These are phyloP conservation scores for Botia kubotai DNA, from an alignment of 2,797 vertebrate genomes.

Conservation along the genomic window DNA sequence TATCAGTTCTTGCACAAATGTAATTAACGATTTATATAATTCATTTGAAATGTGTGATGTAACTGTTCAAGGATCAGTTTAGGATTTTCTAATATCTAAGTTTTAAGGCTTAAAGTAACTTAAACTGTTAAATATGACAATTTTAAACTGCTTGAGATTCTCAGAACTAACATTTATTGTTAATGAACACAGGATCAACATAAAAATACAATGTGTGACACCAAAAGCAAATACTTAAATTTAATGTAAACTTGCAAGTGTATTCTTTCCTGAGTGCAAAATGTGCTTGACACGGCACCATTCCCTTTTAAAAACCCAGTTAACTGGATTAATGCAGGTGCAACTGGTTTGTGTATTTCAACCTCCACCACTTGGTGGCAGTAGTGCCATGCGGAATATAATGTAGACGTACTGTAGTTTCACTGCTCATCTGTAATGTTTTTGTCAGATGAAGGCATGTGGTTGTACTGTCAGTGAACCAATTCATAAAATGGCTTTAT, in stretches of 20 bases:
- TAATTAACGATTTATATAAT: not conserved
- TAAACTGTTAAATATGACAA: not conserved
- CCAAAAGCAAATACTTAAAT: too few relatives aligned
- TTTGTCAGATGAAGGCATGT: not conserved
- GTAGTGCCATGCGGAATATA: constrained; percentile 1
- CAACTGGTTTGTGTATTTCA: not conserved
- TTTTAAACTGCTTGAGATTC: not conserved
- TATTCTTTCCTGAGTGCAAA: too few relatives aligned
- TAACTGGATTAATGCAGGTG: not conserved
- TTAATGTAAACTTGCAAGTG: not conserved
- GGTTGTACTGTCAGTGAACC: not conserved
- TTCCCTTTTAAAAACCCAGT: too few relatives aligned
- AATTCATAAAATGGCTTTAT: not conserved
- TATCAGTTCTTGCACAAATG: not conserved
- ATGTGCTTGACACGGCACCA: too few relatives aligned
- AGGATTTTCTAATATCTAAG: not conserved
- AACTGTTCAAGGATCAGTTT: not conserved
- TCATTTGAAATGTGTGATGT: not conserved
- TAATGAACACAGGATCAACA: not conserved
- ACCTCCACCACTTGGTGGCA: constrained; percentile 44
- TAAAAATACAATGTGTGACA: too few relatives aligned
- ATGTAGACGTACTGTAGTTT: not conserved
- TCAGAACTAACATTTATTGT: not conserved
- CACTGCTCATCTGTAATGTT: constrained; percentile 5
- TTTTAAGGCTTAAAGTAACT: not conserved